phyloP scores from a whole-genome alignment of 1,140 invertebrate genomes.

The Ericerus pela region DNA sequence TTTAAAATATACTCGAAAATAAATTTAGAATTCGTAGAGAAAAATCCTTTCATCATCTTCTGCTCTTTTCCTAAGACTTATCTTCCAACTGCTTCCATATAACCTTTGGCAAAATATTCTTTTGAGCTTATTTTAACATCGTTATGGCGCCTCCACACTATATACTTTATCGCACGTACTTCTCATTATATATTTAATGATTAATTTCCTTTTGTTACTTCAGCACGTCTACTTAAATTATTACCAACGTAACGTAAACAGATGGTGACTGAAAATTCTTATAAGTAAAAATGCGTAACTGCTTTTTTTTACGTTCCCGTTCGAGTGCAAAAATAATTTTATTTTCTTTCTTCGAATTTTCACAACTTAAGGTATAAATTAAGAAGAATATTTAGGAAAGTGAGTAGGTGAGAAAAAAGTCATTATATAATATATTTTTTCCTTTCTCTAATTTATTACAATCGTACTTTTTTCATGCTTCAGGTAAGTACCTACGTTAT shows the following conservation, averaged over 20 bases:
- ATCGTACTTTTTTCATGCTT: too few relatives aligned
- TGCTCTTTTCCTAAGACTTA: too few relatives aligned
- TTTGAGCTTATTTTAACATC: too few relatives aligned
- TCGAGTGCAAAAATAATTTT: slow-evolving; percentile 2
- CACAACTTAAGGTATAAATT: slow-evolving; percentile 10
- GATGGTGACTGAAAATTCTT: slow-evolving; percentile 9
- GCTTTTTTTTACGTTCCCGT: slow-evolving; percentile 8
- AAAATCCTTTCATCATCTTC: neutral
- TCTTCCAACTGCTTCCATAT: too few relatives aligned
- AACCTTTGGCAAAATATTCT: too few relatives aligned
- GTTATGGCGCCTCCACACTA: too few relatives aligned
- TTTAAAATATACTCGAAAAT: neutral
- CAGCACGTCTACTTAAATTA: slow-evolving; percentile 10
- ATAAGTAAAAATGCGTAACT: slow-evolving; percentile 3
- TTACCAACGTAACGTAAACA: slow-evolving; percentile 1
- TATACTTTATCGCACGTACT: slow-evolving; percentile 1
- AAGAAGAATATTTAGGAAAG: neutral
- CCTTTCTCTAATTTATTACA: too few relatives aligned
- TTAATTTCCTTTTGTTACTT: slow-evolving; percentile 6
- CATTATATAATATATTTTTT: too few relatives aligned
- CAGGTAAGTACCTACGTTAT: too few relatives aligned
- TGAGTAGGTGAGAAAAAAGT: neutral
- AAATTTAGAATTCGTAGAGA: neutral
- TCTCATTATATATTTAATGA: slow-evolving; percentile 8
- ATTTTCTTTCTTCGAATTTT: slow-evolving; percentile 4